phyloP scores from a whole-genome alignment of 1,140 invertebrate species.

The Hyposmocoma kahamanoa region DNA sequence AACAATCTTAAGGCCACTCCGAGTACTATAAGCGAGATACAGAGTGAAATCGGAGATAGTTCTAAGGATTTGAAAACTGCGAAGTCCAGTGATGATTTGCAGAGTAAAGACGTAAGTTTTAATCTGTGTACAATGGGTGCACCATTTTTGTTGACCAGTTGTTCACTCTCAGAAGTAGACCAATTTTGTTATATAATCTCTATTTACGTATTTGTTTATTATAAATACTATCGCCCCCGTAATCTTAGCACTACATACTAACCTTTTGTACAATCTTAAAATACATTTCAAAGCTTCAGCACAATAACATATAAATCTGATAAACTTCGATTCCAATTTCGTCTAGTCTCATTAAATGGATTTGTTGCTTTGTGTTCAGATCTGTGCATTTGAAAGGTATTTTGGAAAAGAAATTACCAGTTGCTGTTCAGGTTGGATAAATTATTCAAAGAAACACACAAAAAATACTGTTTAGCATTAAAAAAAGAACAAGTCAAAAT shows the following conservation, averaged over 20 bases:
- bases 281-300: no score
- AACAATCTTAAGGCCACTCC: conserved; percentile 51
- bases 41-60: conserved; percentile 68
- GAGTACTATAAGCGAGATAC: conserved; percentile 75
- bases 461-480: no score
- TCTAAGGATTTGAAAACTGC: conserved; percentile 42
- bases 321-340: no score
- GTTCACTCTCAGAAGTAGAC: background rate
- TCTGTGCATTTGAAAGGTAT: no score
- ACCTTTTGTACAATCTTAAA: background rate
- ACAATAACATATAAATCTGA: no score
- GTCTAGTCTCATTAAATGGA: no score
- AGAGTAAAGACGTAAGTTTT: conserved; percentile 49
- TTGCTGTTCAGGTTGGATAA: no score
- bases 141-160: background rate
- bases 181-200: background rate
- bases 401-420: no score
- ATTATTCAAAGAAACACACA: no score
- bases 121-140: background rate
- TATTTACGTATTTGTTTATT: background rate
- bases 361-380: no score
- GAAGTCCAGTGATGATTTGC: conserved; percentile 57
- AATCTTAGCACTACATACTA: background rate
- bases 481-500: no score
- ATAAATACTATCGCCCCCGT: background rate